Evolutionary conservation across 2,888 invertebrate species (phyloP).

Genomic region (Cantharis rufa): DNA sequence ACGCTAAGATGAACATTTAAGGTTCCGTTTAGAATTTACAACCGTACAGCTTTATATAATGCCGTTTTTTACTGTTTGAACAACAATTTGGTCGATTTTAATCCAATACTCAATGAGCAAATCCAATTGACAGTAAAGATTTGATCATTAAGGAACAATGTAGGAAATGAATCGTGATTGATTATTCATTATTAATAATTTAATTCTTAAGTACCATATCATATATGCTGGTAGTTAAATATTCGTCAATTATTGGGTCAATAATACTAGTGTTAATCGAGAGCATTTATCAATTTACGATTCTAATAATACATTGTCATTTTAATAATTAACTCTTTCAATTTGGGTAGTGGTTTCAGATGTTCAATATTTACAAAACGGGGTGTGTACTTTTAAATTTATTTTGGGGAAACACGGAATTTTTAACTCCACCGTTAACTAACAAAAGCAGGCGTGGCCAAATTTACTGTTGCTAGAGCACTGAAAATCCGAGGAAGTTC

Average conservation of each 20-base stretch:
- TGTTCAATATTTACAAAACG: neutral
- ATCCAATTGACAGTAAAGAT: neutral
- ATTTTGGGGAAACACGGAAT: too few species aligned
- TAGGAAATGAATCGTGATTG: neutral
- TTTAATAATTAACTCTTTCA: neutral
- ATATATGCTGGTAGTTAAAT: neutral
- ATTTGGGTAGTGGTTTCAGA: neutral
- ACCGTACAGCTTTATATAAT: neutral
- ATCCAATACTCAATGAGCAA: neutral
- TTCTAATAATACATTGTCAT: neutral
- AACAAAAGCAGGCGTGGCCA: too few species aligned
- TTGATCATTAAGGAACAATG: too few species aligned
- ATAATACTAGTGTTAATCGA: neutral
- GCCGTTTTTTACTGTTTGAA: neutral
- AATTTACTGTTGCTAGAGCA: too few species aligned
- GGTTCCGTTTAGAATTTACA: neutral
- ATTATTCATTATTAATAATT: neutral
- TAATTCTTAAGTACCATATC: neutral
- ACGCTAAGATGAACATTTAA: neutral
- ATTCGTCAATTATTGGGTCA: too few species aligned
- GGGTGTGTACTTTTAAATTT: neutral
- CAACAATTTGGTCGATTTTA: neutral
- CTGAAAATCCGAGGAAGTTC: too few species aligned
- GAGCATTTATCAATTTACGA: neutral
- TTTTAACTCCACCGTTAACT: too few species aligned